phyloP scores from a whole-genome alignment of 2,797 vertebrate species.

The Petrocephalus sullivani region DNA sequence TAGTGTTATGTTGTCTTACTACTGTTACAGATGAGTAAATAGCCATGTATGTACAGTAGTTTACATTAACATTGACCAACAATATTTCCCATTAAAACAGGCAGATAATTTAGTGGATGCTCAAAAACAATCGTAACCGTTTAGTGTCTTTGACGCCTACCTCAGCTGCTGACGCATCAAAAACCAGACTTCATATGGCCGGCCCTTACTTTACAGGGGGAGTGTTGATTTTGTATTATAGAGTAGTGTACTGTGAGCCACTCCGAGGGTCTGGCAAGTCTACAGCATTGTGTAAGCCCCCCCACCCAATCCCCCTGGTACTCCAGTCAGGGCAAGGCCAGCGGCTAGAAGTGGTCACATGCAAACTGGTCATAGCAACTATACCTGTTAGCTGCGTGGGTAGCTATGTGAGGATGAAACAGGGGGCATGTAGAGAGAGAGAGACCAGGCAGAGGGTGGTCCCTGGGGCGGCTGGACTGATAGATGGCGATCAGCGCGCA shows the following conservation, averaged over 20 bases:
- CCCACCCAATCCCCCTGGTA: neutral
- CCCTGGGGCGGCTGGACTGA: conserved; percentile 24
- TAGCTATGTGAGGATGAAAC: neutral
- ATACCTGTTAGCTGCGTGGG: neutral
- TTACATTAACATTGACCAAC: neutral
- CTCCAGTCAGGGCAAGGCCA: neutral
- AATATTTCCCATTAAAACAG: neutral
- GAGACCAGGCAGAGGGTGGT: neutral
- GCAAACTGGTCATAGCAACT: neutral
- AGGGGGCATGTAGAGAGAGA: too few species aligned
- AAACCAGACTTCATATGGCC: neutral
- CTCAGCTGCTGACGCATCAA: neutral
- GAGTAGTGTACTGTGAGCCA: neutral
- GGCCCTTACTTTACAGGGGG: neutral
- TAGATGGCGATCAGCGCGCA: conserved; percentile 26
- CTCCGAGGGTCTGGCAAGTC: neutral
- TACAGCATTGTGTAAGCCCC: neutral
- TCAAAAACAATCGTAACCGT: neutral
- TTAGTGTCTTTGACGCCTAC: neutral
- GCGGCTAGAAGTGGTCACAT: neutral
- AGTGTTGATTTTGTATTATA: too few species aligned
- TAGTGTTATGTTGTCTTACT: neutral
- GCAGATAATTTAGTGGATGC: neutral
- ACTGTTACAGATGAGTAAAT: neutral
- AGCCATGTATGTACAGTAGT: too few species aligned